Percentiles rank a stretch among this genome's conserved stretches.
Conservation (phyloP, 2,113 vertebrate genomes). For the Myotis davidii region DNA sequence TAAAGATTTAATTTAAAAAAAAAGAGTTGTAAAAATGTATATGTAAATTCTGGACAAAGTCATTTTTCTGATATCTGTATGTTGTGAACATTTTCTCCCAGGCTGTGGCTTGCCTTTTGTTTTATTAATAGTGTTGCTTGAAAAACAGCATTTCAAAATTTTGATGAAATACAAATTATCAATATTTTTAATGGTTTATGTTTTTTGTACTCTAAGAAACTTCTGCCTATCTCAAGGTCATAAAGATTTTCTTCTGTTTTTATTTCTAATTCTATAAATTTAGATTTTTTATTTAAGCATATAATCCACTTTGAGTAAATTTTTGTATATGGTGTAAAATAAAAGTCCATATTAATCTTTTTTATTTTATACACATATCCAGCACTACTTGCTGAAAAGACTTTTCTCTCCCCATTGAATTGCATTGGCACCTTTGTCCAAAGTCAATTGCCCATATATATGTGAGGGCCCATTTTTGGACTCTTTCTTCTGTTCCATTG, state of each 20-base stretch:
- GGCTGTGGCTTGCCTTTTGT: not conserved
- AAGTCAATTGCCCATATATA: not conserved
- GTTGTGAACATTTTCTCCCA: constrained; percentile 1
- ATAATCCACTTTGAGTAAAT: not conserved
- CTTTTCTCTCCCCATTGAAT: not conserved
- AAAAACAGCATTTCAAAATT: not conserved
- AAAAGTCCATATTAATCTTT: not conserved
- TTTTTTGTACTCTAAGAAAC: not conserved
- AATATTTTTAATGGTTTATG: not conserved
- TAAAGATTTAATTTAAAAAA: too few species aligned
- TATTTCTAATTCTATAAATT: not conserved
- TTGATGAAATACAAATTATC: not conserved
- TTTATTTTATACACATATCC: not conserved
- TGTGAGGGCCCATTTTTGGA: not conserved
- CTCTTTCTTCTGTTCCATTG: not conserved
- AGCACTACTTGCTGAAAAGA: not conserved
- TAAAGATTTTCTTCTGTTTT: not conserved
- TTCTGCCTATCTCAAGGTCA: not conserved
- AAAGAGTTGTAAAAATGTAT: not conserved
- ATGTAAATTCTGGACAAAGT: not conserved
- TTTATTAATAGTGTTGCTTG: not conserved
- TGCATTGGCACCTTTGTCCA: not conserved
- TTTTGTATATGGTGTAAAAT: not conserved
- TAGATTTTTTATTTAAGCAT: not conserved
- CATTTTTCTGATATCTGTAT: not conserved